phyloP scores from a whole-genome alignment of 1,140 invertebrate species.

The Saccostrea cuccullata region DNA sequence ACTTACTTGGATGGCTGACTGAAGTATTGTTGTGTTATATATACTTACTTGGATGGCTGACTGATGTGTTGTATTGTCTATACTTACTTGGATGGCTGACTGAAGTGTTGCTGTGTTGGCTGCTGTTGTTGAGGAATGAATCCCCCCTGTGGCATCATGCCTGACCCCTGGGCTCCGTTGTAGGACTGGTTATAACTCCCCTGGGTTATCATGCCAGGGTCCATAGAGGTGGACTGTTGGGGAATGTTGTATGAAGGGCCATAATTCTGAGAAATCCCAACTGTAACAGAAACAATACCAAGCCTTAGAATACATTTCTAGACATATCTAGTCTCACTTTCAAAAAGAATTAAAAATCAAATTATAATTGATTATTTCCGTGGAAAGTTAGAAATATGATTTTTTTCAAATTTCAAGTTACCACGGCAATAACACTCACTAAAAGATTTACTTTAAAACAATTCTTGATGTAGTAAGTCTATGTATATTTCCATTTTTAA shows the following conservation, averaged over 20 bases:
- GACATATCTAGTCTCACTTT: too few species aligned
- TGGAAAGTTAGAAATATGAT: too few species aligned
- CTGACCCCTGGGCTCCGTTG: constrained; percentile 67
- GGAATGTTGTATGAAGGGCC: constrained; percentile 58
- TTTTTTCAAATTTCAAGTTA: too few species aligned
- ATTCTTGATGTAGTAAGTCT: too few species aligned
- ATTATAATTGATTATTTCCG: too few species aligned
- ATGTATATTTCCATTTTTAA: too few species aligned
- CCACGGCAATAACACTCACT: too few species aligned
- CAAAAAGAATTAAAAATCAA: too few species aligned
- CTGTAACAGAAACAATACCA: neutral
- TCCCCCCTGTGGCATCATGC: constrained; percentile 78
- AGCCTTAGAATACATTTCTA: neutral
- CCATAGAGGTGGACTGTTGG: constrained; percentile 66
- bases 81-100: constrained; percentile 9
- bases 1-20: too few species aligned
- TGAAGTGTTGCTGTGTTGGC: constrained; percentile 64
- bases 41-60: too few species aligned
- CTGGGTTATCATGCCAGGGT: constrained; percentile 70
- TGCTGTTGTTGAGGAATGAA: constrained; percentile 78
- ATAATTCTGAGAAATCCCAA: constrained; percentile 59
- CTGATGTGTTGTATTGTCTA: neutral
- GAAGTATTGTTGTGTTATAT: too few species aligned
- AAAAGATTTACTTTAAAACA: too few species aligned
- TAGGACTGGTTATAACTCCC: constrained; percentile 69